These are phyloP conservation scores for Oenanthe oenanthe DNA, from an alignment of 2,113 vertebrate genomes.

Conservation along the genomic window DNA sequence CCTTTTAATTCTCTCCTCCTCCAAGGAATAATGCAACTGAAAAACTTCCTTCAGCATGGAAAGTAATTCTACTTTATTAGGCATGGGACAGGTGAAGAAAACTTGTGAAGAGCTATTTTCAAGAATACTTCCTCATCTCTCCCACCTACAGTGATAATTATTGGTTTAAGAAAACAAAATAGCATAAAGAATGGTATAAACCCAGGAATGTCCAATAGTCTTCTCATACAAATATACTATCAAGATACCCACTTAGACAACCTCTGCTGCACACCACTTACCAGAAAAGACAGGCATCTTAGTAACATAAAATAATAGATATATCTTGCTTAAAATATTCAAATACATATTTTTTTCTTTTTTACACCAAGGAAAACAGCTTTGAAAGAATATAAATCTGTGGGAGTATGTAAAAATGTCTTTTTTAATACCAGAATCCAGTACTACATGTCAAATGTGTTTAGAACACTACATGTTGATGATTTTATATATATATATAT, in stretches of 20 bases:
- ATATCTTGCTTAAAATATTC: not conserved
- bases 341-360: not conserved
- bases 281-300: not conserved
- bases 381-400: not conserved
- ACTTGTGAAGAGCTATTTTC: not conserved
- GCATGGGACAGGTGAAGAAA: not conserved
- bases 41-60: not conserved
- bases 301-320: not conserved
- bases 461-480: not conserved
- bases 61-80: not conserved
- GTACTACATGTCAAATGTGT: not conserved
- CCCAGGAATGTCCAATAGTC: not conserved
- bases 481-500: not conserved
- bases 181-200: not conserved
- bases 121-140: not conserved
- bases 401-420: not conserved
- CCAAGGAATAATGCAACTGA: not conserved
- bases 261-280: not conserved
- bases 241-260: not conserved
- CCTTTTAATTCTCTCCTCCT: not conserved
- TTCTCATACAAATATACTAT: not conserved
- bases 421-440: not conserved
- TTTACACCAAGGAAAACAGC: not conserved
- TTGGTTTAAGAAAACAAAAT: not conserved
- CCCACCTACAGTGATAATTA: not conserved